phyloP scores from a whole-genome alignment of 2,888 invertebrate genomes.

The Oscheius myriophilus region DNA sequence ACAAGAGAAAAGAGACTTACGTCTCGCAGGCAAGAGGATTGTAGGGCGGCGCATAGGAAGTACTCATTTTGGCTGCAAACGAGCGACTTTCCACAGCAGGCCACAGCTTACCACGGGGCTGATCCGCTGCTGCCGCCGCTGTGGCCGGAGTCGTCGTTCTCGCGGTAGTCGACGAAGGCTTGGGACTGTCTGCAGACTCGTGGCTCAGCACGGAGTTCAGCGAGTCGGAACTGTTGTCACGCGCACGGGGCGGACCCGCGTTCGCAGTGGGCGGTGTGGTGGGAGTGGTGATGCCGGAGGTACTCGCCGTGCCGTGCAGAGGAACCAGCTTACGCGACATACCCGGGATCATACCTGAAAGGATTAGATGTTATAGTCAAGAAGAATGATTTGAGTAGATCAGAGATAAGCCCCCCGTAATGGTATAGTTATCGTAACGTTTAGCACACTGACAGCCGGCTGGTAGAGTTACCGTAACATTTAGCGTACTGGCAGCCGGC shows the following conservation, averaged over 20 bases:
- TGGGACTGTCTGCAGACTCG: conserved; percentile 35
- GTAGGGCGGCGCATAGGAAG: conserved; percentile 63
- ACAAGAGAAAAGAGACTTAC: conserved; percentile 43
- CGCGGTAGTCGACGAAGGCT: background rate
- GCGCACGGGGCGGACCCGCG: conserved; percentile 3
- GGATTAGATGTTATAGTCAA: background rate
- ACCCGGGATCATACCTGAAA: background rate
- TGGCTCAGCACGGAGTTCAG: conserved; percentile 52
- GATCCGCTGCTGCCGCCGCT: background rate
- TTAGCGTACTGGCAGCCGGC: too few relatives aligned
- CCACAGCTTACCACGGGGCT: conserved; percentile 15
- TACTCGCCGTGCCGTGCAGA: conserved; percentile 11
- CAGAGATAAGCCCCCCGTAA: too few relatives aligned
- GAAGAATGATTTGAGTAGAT: too few relatives aligned
- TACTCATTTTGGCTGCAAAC: conserved; percentile 56
- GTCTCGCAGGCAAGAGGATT: conserved; percentile 56
- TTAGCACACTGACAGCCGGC: too few relatives aligned
- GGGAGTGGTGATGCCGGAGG: conserved; percentile 29
- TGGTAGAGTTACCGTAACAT: too few relatives aligned
- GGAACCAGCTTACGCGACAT: conserved; percentile 1
- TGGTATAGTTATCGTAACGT: too few relatives aligned
- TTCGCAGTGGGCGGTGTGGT: conserved; percentile 18
- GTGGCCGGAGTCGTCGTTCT: background rate
- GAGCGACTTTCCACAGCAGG: background rate
- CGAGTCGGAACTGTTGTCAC: conserved; percentile 56